Percentiles rank a stretch among this genome's conserved stretches.
phyloP scores from a whole-genome alignment of 2,113 vertebrate genomes.

The Archilochus colubris region DNA sequence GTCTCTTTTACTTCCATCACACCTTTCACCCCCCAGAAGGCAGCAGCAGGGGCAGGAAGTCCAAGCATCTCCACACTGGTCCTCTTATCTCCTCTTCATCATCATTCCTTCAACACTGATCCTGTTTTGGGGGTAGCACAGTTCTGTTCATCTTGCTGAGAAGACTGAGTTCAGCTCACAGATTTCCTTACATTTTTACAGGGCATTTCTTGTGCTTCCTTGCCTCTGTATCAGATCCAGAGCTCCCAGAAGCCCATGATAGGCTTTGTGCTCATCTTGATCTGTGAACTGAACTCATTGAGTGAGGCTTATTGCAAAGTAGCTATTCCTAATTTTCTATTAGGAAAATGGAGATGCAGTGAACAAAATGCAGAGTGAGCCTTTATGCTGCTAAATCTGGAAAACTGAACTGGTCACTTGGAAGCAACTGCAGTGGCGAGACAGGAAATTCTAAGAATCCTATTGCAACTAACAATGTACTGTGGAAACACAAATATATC shows the following conservation, averaged over 20 bases:
- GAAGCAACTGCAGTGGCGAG: constrained; percentile 8
- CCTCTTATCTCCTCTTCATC: background rate
- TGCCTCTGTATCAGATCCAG: background rate
- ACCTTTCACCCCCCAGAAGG: background rate
- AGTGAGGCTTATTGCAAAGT: background rate
- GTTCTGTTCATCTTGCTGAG: background rate
- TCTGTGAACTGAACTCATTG: background rate
- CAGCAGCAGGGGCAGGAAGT: background rate
- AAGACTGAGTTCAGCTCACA: background rate
- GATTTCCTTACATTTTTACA: background rate
- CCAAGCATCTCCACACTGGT: background rate
- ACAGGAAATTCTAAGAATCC: constrained; percentile 61
- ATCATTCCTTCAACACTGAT: background rate
- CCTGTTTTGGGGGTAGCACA: background rate
- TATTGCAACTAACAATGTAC: constrained; percentile 60
- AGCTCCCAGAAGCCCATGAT: background rate
- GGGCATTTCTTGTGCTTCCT: background rate
- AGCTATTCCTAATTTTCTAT: background rate
- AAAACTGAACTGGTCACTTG: constrained; percentile 22
- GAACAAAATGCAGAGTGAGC: constrained; percentile 4
- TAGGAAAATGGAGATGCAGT: background rate
- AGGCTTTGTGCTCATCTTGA: background rate
- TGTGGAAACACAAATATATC: constrained; percentile 67
- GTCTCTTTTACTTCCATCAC: constrained; percentile 16
- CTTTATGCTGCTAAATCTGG: constrained; percentile 22